A percentile compares a stretch with the other conserved stretches of the same genome.
phyloP scores from a whole-genome alignment of 2,797 vertebrate genomes.

The Gymnocypris eckloni region DNA sequence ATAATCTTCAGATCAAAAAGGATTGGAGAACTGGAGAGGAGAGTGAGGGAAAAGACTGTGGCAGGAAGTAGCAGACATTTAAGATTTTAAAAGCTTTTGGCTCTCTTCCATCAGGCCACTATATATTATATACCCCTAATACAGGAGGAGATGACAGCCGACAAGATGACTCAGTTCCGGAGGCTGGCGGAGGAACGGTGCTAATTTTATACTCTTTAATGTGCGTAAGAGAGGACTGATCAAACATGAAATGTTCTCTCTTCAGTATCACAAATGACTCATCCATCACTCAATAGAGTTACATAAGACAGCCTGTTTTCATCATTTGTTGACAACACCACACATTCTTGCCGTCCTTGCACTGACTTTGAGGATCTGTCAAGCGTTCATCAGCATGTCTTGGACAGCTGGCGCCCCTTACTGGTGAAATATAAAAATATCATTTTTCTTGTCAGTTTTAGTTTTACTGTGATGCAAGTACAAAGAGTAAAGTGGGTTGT shows the following conservation, averaged over 20 bases:
- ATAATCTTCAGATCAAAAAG: not conserved
- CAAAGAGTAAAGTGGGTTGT: not conserved
- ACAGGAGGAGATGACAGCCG: slow-evolving; percentile 6
- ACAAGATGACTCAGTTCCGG: slow-evolving; percentile 47
- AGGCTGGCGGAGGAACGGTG: slow-evolving; percentile 24
- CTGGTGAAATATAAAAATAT: slow-evolving; percentile 45
- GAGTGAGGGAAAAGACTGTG: too few relatives aligned
- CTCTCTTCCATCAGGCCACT: slow-evolving; percentile 30
- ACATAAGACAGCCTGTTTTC: slow-evolving; percentile 61
- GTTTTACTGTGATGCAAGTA: not conserved
- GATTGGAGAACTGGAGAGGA: not conserved
- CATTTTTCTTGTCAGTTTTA: slow-evolving; percentile 28
- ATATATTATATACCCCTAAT: slow-evolving; percentile 26
- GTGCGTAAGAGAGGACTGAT: slow-evolving; percentile 48
- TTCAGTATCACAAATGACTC: slow-evolving; percentile 65
- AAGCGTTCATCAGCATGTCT: slow-evolving; percentile 11
- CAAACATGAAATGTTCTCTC: slow-evolving; percentile 53
- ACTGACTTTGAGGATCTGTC: slow-evolving; percentile 35
- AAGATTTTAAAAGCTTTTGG: not conserved
- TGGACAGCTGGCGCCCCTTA: slow-evolving; percentile 61
- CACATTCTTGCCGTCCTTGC: slow-evolving; percentile 41
- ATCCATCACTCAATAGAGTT: slow-evolving; percentile 63
- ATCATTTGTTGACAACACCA: slow-evolving; percentile 49
- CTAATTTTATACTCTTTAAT: slow-evolving; percentile 50
- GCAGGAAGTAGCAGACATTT: not conserved